Conservation (phyloP, 1,140 invertebrate genomes). For the Proctacanthus coquilletti region DNA sequence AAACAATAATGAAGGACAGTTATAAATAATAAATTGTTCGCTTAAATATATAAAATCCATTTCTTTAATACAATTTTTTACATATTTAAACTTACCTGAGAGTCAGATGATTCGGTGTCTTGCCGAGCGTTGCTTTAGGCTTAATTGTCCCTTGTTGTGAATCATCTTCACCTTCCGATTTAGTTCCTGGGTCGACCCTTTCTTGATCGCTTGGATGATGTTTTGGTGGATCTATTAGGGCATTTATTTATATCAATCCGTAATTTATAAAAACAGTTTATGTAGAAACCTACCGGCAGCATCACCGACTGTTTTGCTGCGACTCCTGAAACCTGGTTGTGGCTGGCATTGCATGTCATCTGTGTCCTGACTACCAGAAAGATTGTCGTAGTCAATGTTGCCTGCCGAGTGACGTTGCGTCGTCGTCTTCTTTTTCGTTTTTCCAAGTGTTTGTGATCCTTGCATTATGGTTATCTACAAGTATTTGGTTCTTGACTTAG, state of each 20-base stretch:
- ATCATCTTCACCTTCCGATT: slow-evolving; percentile 78
- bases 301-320: slow-evolving; percentile 83
- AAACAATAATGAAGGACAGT: slow-evolving; percentile 5
- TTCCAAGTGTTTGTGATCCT: slow-evolving; percentile 53
- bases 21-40: neutral
- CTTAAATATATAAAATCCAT: neutral
- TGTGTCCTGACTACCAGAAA: slow-evolving; percentile 39
- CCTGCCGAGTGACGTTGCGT: slow-evolving; percentile 79
- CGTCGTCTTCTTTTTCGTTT: slow-evolving; percentile 53
- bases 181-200: slow-evolving; percentile 54
- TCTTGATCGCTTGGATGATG: slow-evolving; percentile 30
- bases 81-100: slow-evolving; percentile 39
- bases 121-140: slow-evolving; percentile 59
- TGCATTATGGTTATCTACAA: slow-evolving; percentile 41
- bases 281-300: slow-evolving; percentile 47
- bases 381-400: slow-evolving; percentile 69
- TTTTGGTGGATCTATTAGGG: slow-evolving; percentile 12
- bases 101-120: slow-evolving; percentile 82
- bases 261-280: too few relatives aligned
- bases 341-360: slow-evolving; percentile 31
- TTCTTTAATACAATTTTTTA: neutral
- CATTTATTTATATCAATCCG: too few relatives aligned
- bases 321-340: slow-evolving; percentile 49
- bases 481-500: too few relatives aligned
- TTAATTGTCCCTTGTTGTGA: slow-evolving; percentile 45